A percentile compares a stretch with the other conserved stretches of the same genome.
Conservation (phyloP, 2,888 invertebrate species). For the Troglohyphantes excavatus region DNA sequence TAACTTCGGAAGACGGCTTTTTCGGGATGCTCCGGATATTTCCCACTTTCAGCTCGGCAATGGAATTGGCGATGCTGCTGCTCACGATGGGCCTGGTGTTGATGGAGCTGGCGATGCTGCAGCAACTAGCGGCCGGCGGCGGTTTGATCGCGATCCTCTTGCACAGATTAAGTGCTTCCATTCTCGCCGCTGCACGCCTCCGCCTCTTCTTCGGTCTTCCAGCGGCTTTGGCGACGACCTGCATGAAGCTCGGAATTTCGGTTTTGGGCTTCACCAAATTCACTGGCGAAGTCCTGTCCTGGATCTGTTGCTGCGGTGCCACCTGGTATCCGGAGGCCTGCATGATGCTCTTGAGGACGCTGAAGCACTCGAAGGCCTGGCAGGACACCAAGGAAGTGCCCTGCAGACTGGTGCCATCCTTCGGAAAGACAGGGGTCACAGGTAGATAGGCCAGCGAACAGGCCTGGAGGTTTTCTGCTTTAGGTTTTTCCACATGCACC, state of each 20-base stretch:
- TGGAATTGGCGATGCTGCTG: conserved; percentile 60
- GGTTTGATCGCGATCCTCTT: conserved; percentile 27
- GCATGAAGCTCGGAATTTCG: not conserved
- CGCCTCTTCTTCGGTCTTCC: conserved; percentile 28
- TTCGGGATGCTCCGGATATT: conserved; percentile 6
- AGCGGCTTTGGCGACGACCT: not conserved
- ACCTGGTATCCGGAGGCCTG: conserved; percentile 72
- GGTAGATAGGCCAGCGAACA: conserved; percentile 71
- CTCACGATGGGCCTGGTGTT: conserved; percentile 69
- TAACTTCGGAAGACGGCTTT: not conserved
- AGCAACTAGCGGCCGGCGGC: conserved; percentile 46
- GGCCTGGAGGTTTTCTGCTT: conserved; percentile 69
- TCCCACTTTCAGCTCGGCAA: conserved; percentile 61
- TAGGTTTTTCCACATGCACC: conserved; percentile 74
- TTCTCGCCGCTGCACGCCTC: conserved; percentile 29
- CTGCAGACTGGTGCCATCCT: not conserved
- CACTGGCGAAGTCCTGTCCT: conserved; percentile 19
- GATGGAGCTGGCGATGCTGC: conserved; percentile 23
- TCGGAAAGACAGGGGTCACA: conserved; percentile 56
- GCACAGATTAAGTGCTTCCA: conserved; percentile 64
- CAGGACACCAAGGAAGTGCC: conserved; percentile 63
- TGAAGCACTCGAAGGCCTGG: conserved; percentile 69
- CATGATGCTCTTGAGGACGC: conserved; percentile 67
- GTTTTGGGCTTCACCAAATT: conserved; percentile 38
- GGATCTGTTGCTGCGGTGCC: conserved; percentile 12